Percentiles rank a stretch among this genome's conserved stretches.
These are phyloP conservation scores for Fragum whitleyi DNA, from an alignment of 2,888 invertebrate genomes.

Conservation along the genomic window DNA sequence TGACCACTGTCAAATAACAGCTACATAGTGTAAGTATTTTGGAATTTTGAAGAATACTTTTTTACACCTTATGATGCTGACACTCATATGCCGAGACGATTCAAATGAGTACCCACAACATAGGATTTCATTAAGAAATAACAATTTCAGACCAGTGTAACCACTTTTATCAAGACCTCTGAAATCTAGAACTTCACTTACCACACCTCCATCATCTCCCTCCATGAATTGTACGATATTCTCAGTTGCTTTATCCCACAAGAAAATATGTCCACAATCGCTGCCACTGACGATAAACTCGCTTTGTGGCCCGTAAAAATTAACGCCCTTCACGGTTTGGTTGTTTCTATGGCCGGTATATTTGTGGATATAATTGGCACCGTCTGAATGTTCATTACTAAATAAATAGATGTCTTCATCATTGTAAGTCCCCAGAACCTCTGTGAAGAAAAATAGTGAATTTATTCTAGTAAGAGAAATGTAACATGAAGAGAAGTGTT, in stretches of 20 bases:
- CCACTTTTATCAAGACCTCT: too few species aligned
- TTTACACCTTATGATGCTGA: too few species aligned
- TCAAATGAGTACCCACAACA: too few species aligned
- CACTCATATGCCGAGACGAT: too few species aligned
- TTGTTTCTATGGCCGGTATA: slow-evolving; percentile 89
- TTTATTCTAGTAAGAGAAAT: too few species aligned
- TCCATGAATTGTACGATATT: slow-evolving; percentile 93
- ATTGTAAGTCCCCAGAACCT: slow-evolving; percentile 96
- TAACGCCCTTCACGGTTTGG: slow-evolving; percentile 93
- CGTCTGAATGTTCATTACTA: slow-evolving; percentile 88
- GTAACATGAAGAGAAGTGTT: not conserved
- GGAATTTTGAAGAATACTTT: too few species aligned
- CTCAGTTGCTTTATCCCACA: slow-evolving; percentile 96
- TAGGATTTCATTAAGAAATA: too few species aligned
- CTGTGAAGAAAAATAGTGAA: slow-evolving; percentile 85
- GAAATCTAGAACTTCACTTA: too few species aligned
- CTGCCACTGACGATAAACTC: slow-evolving; percentile 97
- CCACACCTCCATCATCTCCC: slow-evolving; percentile 88
- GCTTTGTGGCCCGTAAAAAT: slow-evolving; percentile 96
- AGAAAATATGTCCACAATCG: slow-evolving; percentile 93
- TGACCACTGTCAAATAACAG: too few species aligned
- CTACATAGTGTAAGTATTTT: too few species aligned
- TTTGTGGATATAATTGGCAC: slow-evolving; percentile 86
- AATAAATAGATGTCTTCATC: slow-evolving; percentile 97
- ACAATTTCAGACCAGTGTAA: too few species aligned